These are phyloP conservation scores for Charina bottae DNA, from an alignment of 2,113 vertebrate genomes.

Conservation along the genomic window DNA sequence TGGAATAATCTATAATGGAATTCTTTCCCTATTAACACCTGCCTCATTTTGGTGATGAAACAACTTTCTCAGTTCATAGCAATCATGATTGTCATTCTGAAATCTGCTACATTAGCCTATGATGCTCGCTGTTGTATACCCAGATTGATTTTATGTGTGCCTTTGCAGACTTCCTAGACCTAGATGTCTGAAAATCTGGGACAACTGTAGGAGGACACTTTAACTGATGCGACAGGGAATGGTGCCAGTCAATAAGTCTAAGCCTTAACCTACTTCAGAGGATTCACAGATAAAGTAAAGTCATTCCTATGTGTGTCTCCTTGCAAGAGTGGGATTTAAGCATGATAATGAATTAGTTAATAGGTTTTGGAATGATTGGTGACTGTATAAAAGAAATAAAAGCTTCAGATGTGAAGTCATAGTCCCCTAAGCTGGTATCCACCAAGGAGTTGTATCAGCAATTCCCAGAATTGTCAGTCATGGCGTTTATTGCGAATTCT, in stretches of 20 bases:
- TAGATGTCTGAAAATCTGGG: neutral
- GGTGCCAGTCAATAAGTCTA: neutral
- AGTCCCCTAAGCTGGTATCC: neutral
- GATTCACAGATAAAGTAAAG: neutral
- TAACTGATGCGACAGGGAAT: neutral
- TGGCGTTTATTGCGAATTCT: neutral
- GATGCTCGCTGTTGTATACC: neutral
- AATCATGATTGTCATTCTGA: neutral
- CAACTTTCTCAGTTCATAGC: neutral
- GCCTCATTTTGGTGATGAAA: neutral
- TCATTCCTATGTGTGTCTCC: neutral
- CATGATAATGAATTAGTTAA: neutral
- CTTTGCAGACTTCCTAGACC: neutral
- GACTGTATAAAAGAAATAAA: neutral
- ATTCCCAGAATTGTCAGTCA: neutral
- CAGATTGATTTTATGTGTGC: neutral
- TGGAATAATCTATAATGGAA: too few species aligned
- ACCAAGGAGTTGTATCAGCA: neutral
- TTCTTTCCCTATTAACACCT: neutral
- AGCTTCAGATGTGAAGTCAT: neutral
- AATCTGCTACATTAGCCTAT: neutral
- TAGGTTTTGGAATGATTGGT: neutral
- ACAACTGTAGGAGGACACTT: neutral
- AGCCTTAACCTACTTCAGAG: neutral
- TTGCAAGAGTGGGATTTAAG: neutral